These are phyloP conservation scores for Pseudomugil gertrudae DNA, from an alignment of 2,797 vertebrate species.

Conservation along the genomic window DNA sequence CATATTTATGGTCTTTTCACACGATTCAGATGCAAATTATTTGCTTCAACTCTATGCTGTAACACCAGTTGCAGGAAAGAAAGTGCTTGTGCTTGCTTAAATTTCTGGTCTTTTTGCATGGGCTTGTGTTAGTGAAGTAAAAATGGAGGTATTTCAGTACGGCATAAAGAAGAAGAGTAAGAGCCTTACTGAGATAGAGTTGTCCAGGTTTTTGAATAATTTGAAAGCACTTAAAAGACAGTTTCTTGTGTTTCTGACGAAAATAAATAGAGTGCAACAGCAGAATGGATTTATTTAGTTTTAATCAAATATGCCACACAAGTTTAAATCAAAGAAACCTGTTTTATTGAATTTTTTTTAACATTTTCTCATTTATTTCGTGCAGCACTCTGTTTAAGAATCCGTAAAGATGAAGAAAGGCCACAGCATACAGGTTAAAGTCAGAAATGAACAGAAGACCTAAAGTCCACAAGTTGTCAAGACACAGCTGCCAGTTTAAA, in stretches of 20 bases:
- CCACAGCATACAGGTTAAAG: not conserved
- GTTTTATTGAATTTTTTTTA: not conserved
- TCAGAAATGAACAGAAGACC: not conserved
- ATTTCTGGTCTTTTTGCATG: not conserved
- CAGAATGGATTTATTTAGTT: not conserved
- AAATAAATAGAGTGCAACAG: not conserved
- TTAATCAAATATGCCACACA: not conserved
- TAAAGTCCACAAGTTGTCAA: not conserved
- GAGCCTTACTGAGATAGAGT: not conserved
- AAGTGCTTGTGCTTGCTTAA: not conserved
- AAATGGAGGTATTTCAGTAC: not conserved
- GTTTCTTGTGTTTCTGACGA: not conserved
- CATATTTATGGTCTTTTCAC: conserved; percentile 1
- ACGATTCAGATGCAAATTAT: conserved; percentile 3
- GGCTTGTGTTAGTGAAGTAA: not conserved
- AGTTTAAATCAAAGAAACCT: not conserved
- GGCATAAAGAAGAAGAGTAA: not conserved
- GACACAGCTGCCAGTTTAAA: not conserved
- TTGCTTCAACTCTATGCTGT: not conserved
- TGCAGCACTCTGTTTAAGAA: not conserved
- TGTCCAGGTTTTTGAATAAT: not conserved
- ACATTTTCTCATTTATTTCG: not conserved
- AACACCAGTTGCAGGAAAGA: not conserved
- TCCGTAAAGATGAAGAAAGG: not conserved
- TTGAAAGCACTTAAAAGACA: not conserved